phyloP scores from a whole-genome alignment of 2,113 vertebrate genomes.

The Catharus minimus region DNA sequence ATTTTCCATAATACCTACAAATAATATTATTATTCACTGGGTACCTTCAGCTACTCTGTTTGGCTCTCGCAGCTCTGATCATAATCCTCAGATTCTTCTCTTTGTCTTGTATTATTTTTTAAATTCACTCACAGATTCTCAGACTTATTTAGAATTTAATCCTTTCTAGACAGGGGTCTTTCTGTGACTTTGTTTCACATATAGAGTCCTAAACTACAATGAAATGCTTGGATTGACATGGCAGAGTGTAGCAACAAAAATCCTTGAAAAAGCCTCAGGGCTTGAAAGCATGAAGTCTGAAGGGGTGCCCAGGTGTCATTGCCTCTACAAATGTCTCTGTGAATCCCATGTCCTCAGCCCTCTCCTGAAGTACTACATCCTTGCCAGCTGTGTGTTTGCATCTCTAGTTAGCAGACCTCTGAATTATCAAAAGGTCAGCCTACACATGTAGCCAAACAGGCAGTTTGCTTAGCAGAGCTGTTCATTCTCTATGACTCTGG shows the following conservation, averaged over 20 bases:
- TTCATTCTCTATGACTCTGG: not conserved
- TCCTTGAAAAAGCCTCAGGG: not conserved
- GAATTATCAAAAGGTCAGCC: not conserved
- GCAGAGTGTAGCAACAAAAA: not conserved
- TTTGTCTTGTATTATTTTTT: not conserved
- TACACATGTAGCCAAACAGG: not conserved
- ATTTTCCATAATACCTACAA: not conserved
- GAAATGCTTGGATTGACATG: not conserved
- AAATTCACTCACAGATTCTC: not conserved
- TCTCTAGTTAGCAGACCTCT: not conserved
- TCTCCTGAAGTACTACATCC: not conserved
- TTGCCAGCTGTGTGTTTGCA: not conserved
- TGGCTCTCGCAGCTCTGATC: not conserved
- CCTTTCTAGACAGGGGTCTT: not conserved
- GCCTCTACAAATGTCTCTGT: not conserved
- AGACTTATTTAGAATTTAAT: not conserved
- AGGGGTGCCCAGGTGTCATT: not conserved
- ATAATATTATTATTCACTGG: not conserved
- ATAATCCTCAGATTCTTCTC: not conserved
- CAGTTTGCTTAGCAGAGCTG: not conserved
- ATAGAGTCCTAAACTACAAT: not conserved
- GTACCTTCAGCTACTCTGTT: not conserved
- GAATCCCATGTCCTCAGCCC: not conserved
- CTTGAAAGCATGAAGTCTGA: not conserved
- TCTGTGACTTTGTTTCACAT: not conserved